phyloP scores from a whole-genome alignment of 2,113 vertebrate genomes.

The Triplophysa tibetana region DNA sequence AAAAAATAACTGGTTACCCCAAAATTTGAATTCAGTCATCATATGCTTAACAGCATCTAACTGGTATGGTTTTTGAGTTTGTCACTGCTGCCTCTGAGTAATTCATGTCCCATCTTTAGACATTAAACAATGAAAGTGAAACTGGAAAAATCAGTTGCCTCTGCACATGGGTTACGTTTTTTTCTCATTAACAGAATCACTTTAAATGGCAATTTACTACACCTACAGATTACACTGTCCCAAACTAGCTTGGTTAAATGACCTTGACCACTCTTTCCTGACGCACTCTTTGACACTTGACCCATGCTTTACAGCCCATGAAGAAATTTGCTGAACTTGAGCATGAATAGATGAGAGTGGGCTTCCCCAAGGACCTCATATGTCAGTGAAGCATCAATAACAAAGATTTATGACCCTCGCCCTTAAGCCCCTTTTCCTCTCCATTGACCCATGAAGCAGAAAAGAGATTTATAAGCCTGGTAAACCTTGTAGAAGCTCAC shows the following conservation, averaged over 20 bases:
- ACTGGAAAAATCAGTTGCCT: too few species aligned
- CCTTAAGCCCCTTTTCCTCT: constrained; percentile 9
- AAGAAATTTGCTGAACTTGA: constrained; percentile 37
- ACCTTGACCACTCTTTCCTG: constrained; percentile 13
- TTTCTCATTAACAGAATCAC: not conserved
- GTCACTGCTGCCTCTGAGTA: too few species aligned
- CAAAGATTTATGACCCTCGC: constrained; percentile 48
- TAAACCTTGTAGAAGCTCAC: not conserved
- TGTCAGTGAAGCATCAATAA: constrained; percentile 49
- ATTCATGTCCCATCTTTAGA: too few species aligned
- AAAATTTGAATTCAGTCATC: too few species aligned
- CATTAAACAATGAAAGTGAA: too few species aligned
- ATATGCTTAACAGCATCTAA: too few species aligned
- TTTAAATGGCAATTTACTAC: not conserved
- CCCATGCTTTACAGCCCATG: constrained; percentile 25
- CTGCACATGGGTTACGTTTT: too few species aligned
- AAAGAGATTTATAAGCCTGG: constrained; percentile 39
- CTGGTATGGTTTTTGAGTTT: too few species aligned
- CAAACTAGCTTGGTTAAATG: constrained; percentile 23
- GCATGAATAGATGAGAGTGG: constrained; percentile 33
- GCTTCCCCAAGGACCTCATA: constrained; percentile 44
- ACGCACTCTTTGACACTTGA: constrained; percentile 37
- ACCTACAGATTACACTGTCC: not conserved
- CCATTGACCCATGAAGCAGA: constrained; percentile 4
- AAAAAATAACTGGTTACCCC: too few species aligned